These are phyloP conservation scores for Tachysurus vachellii DNA, from an alignment of 2,113 vertebrate genomes.

Conservation along the genomic window DNA sequence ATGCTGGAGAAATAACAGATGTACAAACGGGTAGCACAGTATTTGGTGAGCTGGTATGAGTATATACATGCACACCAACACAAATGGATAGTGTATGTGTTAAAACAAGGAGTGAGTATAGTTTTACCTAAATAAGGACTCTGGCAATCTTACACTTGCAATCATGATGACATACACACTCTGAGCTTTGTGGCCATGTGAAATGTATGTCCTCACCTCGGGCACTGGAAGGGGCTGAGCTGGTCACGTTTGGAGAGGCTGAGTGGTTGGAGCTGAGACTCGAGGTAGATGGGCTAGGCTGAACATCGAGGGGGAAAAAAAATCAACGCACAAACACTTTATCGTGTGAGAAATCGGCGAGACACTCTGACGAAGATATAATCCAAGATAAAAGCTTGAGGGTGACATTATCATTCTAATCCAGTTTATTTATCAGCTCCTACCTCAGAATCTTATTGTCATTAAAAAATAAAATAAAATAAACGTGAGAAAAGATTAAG, in stretches of 20 bases:
- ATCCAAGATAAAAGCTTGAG: slow-evolving; percentile 19
- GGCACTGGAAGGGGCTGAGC: slow-evolving; percentile 94
- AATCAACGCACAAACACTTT: not conserved
- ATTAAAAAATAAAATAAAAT: not conserved
- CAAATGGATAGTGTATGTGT: not conserved
- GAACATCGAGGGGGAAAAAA: slow-evolving; percentile 20
- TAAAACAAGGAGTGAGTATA: not conserved
- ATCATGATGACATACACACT: slow-evolving; percentile 1
- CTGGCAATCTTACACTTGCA: not conserved
- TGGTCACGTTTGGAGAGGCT: slow-evolving; percentile 96
- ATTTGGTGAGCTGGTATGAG: not conserved
- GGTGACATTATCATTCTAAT: slow-evolving; percentile 17
- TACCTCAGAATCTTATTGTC: slow-evolving; percentile 30
- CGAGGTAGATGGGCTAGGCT: slow-evolving; percentile 99
- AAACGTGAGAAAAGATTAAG: slow-evolving; percentile 36
- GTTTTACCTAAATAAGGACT: slow-evolving; percentile 1
- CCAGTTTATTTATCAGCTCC: slow-evolving; percentile 26
- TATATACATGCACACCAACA: not conserved
- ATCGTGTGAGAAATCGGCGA: not conserved
- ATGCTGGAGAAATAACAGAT: not conserved
- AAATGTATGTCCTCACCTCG: slow-evolving; percentile 80
- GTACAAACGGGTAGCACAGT: not conserved
- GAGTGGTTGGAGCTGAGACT: slow-evolving; percentile 98
- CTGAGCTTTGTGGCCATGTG: not conserved
- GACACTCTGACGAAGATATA: not conserved